phyloP scores from a whole-genome alignment of 2,888 invertebrate genomes.

The Rhodophaea formosa region DNA sequence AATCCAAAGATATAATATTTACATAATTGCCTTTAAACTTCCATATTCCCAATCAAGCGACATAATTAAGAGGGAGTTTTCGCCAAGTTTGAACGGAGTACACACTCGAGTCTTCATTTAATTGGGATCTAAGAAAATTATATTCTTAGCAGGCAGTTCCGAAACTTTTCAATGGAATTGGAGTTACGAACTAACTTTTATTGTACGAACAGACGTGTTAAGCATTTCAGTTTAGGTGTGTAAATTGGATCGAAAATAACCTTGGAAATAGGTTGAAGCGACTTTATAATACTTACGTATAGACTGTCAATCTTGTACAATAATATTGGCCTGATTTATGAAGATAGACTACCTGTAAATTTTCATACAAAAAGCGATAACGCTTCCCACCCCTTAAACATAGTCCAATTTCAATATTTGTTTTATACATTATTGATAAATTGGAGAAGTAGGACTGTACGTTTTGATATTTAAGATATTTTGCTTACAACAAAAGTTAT shows the following conservation, averaged over 20 bases:
- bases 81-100: background rate
- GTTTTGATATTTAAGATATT: too few relatives aligned
- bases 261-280: background rate
- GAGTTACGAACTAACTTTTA: conserved; percentile 10
- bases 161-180: conserved; percentile 42
- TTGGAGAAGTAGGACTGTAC: too few relatives aligned
- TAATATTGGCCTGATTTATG: too few relatives aligned
- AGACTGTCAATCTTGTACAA: too few relatives aligned
- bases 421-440: too few relatives aligned
- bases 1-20: background rate
- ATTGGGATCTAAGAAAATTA: conserved; percentile 40
- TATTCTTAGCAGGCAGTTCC: conserved; percentile 40
- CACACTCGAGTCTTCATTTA: conserved; percentile 27
- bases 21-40: background rate
- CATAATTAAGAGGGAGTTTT: background rate
- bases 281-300: too few relatives aligned
- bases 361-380: too few relatives aligned
- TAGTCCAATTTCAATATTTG: too few relatives aligned
- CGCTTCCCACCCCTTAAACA: too few relatives aligned
- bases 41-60: background rate
- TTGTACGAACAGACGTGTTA: conserved; percentile 6
- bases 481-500: too few relatives aligned
- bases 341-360: too few relatives aligned
- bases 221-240: background rate
- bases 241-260: background rate